Percentiles rank a stretch among this genome's conserved stretches.
Conservation (phyloP, 2,113 vertebrate species). For the Paratilapia polleni region DNA sequence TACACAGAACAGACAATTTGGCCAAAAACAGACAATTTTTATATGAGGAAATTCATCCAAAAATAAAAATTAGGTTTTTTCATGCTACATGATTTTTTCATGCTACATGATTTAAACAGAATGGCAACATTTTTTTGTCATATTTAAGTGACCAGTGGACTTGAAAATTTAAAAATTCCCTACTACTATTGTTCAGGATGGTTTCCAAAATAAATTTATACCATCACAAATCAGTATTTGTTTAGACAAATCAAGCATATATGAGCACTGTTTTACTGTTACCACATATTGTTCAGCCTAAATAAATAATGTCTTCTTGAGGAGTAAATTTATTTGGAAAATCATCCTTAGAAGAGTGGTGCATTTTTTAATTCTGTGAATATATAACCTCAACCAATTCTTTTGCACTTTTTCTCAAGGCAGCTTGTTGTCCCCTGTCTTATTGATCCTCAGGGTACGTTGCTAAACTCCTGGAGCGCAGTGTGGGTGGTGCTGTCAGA, state of each 20-base stretch:
- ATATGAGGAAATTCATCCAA: not conserved
- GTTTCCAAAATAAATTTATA: not conserved
- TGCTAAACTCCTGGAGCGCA: constrained; percentile 93
- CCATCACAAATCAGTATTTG: too few relatives aligned
- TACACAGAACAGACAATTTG: too few relatives aligned
- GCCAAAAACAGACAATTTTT: too few relatives aligned
- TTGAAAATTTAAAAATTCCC: not conserved
- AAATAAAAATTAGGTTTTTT: not conserved
- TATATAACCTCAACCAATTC: not conserved
- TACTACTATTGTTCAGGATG: too few relatives aligned
- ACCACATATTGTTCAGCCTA: not conserved
- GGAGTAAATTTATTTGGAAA: not conserved
- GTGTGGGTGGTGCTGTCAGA: constrained; percentile 94
- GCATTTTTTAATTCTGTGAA: too few relatives aligned
- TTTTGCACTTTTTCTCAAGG: not conserved
- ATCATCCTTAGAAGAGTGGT: too few relatives aligned
- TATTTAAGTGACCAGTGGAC: not conserved
- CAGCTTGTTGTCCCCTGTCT: not conserved
- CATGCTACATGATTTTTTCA: not conserved
- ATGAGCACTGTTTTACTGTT: not conserved
- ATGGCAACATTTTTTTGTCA: not conserved
- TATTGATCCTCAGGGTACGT: constrained; percentile 81
- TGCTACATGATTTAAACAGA: not conserved
- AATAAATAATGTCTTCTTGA: too few relatives aligned
- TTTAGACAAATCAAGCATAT: not conserved